Conservation (phyloP, 2,797 vertebrate species). For the Peromyscus attwateri region DNA sequence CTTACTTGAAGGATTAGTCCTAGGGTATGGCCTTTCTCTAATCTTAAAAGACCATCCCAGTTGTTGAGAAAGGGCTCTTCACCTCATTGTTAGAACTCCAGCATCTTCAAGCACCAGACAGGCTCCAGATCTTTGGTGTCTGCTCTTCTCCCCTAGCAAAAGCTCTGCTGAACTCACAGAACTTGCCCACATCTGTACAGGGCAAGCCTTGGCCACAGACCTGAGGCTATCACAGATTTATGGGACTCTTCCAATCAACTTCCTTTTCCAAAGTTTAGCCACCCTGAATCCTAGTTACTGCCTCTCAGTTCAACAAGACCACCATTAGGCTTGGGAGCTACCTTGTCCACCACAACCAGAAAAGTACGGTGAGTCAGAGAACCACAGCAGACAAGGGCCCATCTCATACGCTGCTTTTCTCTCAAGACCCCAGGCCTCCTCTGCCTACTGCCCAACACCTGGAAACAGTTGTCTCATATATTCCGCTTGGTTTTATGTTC, state of each 20-base stretch:
- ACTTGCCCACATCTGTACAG: not conserved
- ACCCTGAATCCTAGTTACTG: not conserved
- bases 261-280: not conserved
- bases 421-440: not conserved
- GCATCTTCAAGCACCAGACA: no score
- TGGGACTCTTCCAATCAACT: not conserved
- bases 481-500: slow-evolving; percentile 22
- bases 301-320: not conserved
- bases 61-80: not conserved
- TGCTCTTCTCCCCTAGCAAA: not conserved
- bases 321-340: not conserved
- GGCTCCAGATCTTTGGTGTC: not conserved
- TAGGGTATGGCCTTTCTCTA: not conserved
- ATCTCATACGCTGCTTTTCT: not conserved
- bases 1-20: not conserved
- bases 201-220: not conserved
- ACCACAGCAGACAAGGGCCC: not conserved
- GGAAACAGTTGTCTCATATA: not conserved
- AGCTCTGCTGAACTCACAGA: not conserved
- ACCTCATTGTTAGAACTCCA: not conserved
- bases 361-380: not conserved
- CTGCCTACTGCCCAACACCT: not conserved
- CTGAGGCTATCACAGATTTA: not conserved
- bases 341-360: not conserved
- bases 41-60: not conserved